phyloP scores from a whole-genome alignment of 2,797 vertebrate genomes.

The Scyliorhinus canicula region DNA sequence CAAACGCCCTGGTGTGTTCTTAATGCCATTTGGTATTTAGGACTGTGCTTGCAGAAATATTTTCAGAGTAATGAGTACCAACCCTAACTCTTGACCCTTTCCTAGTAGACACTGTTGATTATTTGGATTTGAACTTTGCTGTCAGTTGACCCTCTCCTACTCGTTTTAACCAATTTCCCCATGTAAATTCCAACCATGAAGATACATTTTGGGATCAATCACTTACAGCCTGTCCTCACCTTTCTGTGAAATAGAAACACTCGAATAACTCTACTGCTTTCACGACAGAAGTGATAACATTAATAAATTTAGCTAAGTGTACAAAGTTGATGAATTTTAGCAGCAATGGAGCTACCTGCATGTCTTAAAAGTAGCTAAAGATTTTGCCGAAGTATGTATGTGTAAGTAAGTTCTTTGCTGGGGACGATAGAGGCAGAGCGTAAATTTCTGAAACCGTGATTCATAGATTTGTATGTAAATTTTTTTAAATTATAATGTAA shows the following conservation, averaged over 20 bases:
- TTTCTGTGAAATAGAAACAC: neutral
- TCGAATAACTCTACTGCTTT: neutral
- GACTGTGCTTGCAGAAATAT: conserved; percentile 32
- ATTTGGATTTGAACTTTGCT: conserved; percentile 32
- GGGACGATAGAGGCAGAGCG: neutral
- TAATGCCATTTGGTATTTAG: conserved; percentile 44
- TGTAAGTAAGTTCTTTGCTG: neutral
- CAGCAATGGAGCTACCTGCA: neutral
- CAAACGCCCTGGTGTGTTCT: conserved; percentile 44
- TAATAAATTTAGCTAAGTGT: neutral
- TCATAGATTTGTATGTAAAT: neutral
- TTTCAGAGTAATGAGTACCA: conserved; percentile 44
- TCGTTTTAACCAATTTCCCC: conserved; percentile 39
- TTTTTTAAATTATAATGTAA: neutral
- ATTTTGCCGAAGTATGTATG: neutral
- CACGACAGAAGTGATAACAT: neutral
- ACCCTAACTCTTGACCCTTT: conserved; percentile 47
- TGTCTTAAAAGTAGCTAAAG: neutral
- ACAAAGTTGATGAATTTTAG: neutral
- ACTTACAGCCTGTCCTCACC: neutral
- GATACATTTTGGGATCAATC: conserved; percentile 30
- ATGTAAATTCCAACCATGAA: conserved; percentile 46
- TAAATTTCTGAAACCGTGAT: neutral
- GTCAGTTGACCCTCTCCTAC: conserved; percentile 42
- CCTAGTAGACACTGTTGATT: conserved; percentile 42